Evolutionary conservation across 2,113 vertebrate genomes (phyloP).

Genomic region (Craseonycteris thonglongyai): DNA sequence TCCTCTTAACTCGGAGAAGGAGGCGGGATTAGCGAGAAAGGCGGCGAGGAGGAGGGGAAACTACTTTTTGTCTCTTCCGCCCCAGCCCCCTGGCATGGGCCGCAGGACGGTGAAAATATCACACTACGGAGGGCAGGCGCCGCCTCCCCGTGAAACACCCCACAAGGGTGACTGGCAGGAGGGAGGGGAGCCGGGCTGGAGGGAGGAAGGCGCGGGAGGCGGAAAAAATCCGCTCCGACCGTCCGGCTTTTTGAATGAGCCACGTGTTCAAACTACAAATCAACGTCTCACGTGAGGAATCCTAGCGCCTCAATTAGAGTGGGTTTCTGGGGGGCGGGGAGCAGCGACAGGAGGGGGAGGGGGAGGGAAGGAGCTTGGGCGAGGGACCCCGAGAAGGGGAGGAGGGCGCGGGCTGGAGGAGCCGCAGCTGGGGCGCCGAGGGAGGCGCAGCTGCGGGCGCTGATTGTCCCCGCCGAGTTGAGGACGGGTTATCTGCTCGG

Average conservation of each 20-base stretch:
- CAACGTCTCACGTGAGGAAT: conserved; percentile 97
- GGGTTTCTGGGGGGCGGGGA: conserved; percentile 75
- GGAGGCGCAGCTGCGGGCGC: not conserved
- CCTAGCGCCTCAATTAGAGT: conserved; percentile 95
- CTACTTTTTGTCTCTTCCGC: conserved; percentile 87
- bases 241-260: conserved; percentile 97
- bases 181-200: conserved; percentile 47
- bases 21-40: conserved; percentile 69
- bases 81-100: conserved; percentile 86
- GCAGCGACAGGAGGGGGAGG: conserved; percentile 57
- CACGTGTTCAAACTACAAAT: conserved; percentile 99
- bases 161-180: conserved; percentile 58
- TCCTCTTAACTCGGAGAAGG: conserved; percentile 71
- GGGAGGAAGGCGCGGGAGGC: conserved; percentile 34
- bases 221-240: conserved; percentile 85
- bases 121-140: conserved; percentile 86
- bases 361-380: conserved; percentile 66
- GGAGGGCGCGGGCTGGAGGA: not conserved
- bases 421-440: not conserved
- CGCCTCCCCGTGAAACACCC: conserved; percentile 85
- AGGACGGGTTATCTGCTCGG: conserved; percentile 23
- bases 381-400: not conserved
- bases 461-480: not conserved
- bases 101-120: conserved; percentile 91
- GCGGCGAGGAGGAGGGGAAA: conserved; percentile 64